phyloP scores from a whole-genome alignment of 1,140 invertebrate genomes.

The Brachionus plicatilis region DNA sequence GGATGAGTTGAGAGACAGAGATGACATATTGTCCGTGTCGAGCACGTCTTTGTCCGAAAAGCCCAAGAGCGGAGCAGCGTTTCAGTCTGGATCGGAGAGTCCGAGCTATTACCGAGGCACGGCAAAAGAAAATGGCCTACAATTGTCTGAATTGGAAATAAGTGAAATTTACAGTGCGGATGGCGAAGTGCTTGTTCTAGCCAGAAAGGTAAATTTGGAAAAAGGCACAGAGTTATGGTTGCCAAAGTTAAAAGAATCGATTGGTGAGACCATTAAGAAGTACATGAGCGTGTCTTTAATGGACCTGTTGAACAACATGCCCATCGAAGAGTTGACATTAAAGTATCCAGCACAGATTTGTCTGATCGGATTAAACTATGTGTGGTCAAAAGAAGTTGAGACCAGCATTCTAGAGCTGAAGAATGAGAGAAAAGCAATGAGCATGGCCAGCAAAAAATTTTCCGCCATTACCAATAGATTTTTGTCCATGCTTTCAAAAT shows the following conservation, averaged over 20 bases:
- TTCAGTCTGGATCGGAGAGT: background rate
- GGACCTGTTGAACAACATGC: conserved; percentile 48
- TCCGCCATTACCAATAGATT: conserved; percentile 46
- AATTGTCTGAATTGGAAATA: conserved; percentile 48
- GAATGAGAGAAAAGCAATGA: conserved; percentile 53
- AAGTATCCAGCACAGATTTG: conserved; percentile 46
- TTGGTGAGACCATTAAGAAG: conserved; percentile 47
- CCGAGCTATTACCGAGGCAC: background rate
- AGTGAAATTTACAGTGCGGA: conserved; percentile 49
- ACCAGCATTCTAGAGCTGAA: conserved; percentile 49
- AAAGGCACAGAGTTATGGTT: conserved; percentile 54
- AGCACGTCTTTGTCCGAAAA: background rate
- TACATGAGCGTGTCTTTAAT: conserved; percentile 47
- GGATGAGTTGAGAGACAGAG: conserved; percentile 44
- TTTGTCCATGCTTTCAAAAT: conserved; percentile 45
- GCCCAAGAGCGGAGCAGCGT: background rate
- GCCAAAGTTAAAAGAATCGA: conserved; percentile 47
- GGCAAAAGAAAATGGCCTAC: conserved; percentile 35
- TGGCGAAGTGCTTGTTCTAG: conserved; percentile 48
- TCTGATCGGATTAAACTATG: conserved; percentile 44
- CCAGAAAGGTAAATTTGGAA: conserved; percentile 49
- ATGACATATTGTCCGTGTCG: background rate
- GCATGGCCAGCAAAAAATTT: conserved; percentile 49
- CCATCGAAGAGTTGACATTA: conserved; percentile 51
- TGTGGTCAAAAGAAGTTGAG: conserved; percentile 55